A percentile compares a stretch with the other conserved stretches of the same genome.
Evolutionary conservation across 2,797 vertebrate species (phyloP).

Genomic region (Ara ararauna): DNA sequence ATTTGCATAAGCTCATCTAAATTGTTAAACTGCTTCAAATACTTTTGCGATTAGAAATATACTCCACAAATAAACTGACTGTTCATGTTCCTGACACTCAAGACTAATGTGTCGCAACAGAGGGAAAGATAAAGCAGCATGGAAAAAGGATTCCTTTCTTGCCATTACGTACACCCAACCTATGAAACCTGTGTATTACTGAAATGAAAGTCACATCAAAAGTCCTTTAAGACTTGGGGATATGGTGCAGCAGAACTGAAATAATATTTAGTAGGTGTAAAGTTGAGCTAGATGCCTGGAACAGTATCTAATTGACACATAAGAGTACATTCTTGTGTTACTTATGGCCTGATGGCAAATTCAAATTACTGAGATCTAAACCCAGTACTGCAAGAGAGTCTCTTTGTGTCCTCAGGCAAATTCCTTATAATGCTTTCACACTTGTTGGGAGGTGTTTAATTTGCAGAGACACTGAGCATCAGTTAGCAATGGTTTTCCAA

Average conservation of each 20-base stretch:
- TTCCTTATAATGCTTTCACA: background rate
- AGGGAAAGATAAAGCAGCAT: background rate
- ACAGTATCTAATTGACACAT: background rate
- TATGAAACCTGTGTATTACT: background rate
- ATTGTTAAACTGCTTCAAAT: constrained; percentile 35
- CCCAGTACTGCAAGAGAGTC: background rate
- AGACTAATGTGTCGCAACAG: background rate
- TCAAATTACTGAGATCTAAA: background rate
- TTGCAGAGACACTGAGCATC: background rate
- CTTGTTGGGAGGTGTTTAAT: background rate
- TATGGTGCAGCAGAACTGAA: background rate
- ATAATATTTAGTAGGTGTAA: background rate
- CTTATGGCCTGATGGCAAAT: constrained; percentile 1
- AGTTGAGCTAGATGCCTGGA: background rate
- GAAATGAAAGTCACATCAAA: constrained; percentile 37
- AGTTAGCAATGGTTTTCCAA: background rate
- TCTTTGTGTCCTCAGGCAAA: background rate
- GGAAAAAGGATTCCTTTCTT: constrained; percentile 10
- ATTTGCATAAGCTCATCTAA: constrained; percentile 31
- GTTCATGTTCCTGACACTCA: background rate
- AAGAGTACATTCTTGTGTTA: background rate
- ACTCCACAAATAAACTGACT: constrained; percentile 39
- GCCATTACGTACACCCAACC: background rate
- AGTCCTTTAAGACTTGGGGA: background rate
- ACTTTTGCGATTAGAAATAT: constrained; percentile 26